A percentile compares a stretch with the other conserved stretches of the same genome.
Conservation (phyloP, 2,888 invertebrate genomes). For the Drosophila siamana region DNA sequence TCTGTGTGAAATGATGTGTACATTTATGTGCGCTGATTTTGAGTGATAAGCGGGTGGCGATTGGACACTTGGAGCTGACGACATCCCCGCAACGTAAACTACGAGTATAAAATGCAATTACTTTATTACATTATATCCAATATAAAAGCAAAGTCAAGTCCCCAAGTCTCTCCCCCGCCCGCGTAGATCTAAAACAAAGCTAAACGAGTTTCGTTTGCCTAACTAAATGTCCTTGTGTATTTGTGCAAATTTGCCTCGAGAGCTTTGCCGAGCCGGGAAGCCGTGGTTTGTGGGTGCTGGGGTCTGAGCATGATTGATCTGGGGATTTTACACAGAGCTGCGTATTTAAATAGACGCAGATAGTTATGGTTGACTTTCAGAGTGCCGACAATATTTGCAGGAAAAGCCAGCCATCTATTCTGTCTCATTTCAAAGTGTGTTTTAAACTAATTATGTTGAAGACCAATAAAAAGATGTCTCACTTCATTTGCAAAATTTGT, state of each 20-base stretch:
- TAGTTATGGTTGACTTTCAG: too few species aligned
- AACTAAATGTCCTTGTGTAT: background rate
- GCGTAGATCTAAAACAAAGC: background rate
- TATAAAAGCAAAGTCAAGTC: slow-evolving; percentile 2
- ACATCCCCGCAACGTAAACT: slow-evolving; percentile 28
- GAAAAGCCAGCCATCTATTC: background rate
- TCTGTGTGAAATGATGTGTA: slow-evolving; percentile 18
- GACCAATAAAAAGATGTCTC: background rate
- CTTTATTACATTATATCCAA: slow-evolving; percentile 40
- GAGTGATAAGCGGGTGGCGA: slow-evolving; percentile 45
- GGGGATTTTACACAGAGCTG: background rate
- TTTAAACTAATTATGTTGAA: background rate
- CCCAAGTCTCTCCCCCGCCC: background rate
- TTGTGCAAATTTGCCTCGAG: background rate
- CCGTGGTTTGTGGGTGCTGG: background rate
- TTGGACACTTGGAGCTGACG: slow-evolving; percentile 33
- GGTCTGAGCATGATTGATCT: background rate
- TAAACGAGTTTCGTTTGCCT: background rate
- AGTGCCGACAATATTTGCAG: too few species aligned
- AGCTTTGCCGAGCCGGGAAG: too few species aligned
- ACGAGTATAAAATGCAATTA: slow-evolving; percentile 41
- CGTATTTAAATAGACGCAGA: background rate
- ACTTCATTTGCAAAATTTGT: background rate
- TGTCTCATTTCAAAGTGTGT: background rate
- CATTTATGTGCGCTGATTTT: slow-evolving; percentile 46